Percentiles rank a stretch among this genome's conserved stretches.
Evolutionary conservation across 2,113 vertebrate genomes (phyloP).

Genomic region (Caranx ignobilis): DNA sequence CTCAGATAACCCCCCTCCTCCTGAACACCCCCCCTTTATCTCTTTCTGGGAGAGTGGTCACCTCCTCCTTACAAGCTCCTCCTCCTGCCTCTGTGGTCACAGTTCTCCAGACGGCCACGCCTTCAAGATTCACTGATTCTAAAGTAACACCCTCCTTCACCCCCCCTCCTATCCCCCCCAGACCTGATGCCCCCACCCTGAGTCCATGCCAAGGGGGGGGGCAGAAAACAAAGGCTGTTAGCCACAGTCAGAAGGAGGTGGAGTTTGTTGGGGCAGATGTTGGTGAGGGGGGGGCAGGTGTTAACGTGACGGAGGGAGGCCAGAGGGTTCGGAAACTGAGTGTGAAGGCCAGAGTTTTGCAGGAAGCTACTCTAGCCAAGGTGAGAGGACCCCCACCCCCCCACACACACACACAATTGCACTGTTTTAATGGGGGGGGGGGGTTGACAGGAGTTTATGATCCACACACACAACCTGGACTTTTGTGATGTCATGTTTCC

Average conservation of each 20-base stretch:
- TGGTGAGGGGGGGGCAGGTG: background rate
- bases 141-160: background rate
- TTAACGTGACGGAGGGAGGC: background rate
- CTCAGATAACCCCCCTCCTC: background rate
- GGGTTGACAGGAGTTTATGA: no score
- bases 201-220: background rate
- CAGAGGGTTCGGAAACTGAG: slow-evolving; percentile 64
- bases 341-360: slow-evolving; percentile 51
- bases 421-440: no score
- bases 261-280: background rate
- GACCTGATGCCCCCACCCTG: background rate
- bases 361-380: slow-evolving; percentile 34
- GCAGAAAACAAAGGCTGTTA: background rate
- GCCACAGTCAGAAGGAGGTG: background rate
- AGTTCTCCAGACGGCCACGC: background rate
- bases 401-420: no score
- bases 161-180: background rate
- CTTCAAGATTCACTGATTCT: no score
- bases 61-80: background rate
- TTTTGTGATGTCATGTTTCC: background rate
- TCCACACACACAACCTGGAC: no score
- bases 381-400: background rate
- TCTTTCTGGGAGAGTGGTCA: background rate
- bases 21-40: background rate
- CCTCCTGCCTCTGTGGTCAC: background rate